These are phyloP conservation scores for Myiotriccus ornatus DNA, from an alignment of 2,797 vertebrate genomes.

Conservation along the genomic window DNA sequence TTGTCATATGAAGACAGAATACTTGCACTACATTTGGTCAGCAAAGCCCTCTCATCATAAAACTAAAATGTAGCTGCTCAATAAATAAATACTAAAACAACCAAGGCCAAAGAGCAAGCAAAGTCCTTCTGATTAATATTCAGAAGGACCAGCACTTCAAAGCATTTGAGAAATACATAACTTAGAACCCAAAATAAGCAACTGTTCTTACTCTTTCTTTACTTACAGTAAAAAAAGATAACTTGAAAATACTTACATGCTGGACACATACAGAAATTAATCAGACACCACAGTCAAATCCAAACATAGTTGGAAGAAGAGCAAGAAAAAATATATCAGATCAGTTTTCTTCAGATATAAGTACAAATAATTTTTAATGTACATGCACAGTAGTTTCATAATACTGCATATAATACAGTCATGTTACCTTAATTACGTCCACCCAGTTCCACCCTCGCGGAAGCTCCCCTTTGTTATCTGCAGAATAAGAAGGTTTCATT, in stretches of 20 bases:
- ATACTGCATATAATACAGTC: neutral
- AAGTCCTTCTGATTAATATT: neutral
- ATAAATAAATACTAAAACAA: neutral
- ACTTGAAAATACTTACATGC: conserved; percentile 81
- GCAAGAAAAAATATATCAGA: conserved; percentile 9
- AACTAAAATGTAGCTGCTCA: neutral
- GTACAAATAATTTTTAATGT: neutral
- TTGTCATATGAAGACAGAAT: neutral
- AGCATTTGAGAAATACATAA: neutral
- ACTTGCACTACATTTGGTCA: neutral
- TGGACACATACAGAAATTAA: conserved; percentile 35
- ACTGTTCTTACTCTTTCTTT: neutral
- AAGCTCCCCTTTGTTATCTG: conserved; percentile 94
- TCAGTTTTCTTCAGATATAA: neutral
- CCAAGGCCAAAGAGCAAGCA: neutral
- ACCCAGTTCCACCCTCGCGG: conserved; percentile 98
- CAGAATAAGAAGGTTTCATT: conserved; percentile 9
- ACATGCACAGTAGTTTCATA: neutral
- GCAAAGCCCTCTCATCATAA: neutral
- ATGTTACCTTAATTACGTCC: conserved; percentile 92
- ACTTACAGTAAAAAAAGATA: neutral
- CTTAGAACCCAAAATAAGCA: neutral
- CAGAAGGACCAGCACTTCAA: neutral
- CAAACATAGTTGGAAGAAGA: conserved; percentile 38
- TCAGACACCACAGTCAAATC: conserved; percentile 26